A percentile compares a stretch with the other conserved stretches of the same genome.
phyloP scores from a whole-genome alignment of 2,888 invertebrate genomes.

The Caenorhabditis imperialis region DNA sequence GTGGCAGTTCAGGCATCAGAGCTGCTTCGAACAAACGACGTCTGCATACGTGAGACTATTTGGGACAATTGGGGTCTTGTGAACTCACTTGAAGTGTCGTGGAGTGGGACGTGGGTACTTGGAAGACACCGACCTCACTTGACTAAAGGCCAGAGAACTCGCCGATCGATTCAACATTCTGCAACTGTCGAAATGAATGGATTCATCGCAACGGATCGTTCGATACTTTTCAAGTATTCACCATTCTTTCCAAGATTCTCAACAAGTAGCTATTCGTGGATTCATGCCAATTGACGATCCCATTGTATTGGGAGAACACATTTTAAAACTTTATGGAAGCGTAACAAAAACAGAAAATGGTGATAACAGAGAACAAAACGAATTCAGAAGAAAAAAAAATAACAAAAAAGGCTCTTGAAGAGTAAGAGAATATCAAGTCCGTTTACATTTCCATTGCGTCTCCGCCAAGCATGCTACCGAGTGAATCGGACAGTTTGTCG shows the following conservation, averaged over 20 bases:
- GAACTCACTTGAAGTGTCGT: conserved; percentile 65
- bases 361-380: conserved; percentile 37
- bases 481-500: conserved; percentile 44
- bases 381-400: conserved; percentile 4
- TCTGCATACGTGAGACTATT: conserved; percentile 26
- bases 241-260: no score
- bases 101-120: conserved; percentile 74
- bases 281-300: no score
- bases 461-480: conserved; percentile 39
- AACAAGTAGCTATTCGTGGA: no score
- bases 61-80: background rate
- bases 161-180: conserved; percentile 42
- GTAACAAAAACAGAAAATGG: conserved; percentile 18
- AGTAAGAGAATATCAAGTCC: background rate
- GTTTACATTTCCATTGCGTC: conserved; percentile 53
- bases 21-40: conserved; percentile 72
- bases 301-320: no score
- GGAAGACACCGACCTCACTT: conserved; percentile 68
- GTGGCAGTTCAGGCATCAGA: conserved; percentile 67
- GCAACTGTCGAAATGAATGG: conserved; percentile 7
- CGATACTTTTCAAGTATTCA: background rate
- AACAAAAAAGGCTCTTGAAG: background rate
- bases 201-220: background rate
- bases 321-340: conserved; percentile 1
- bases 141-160: conserved; percentile 19